A percentile compares a stretch with the other conserved stretches of the same genome.
Conservation (phyloP, 2,888 invertebrate species). For the Sphaerophoria rueppellii region DNA sequence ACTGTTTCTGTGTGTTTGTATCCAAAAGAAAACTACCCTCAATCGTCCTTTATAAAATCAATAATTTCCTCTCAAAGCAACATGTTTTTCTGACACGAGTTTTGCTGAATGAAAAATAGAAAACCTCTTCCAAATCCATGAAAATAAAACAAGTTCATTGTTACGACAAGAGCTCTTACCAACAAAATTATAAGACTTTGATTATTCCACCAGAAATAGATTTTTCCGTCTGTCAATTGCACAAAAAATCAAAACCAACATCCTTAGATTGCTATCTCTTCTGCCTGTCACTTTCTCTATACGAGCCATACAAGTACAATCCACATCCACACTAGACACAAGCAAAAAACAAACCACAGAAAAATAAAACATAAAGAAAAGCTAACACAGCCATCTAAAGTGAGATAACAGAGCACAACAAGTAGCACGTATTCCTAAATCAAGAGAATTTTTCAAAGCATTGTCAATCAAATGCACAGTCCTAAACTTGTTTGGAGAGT, state of each 20-base stretch:
- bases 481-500: constrained; percentile 54
- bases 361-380: neutral
- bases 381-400: constrained; percentile 10
- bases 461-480: constrained; percentile 69
- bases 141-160: neutral
- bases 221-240: constrained; percentile 42
- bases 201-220: constrained; percentile 24
- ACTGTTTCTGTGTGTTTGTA: too few relatives aligned
- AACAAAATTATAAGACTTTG: constrained; percentile 52
- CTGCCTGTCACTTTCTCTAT: constrained; percentile 3
- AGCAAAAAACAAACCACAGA: neutral
- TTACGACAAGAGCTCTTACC: constrained; percentile 22
- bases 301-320: neutral
- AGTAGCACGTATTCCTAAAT: constrained; percentile 42
- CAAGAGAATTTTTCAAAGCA: constrained; percentile 56
- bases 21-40: too few relatives aligned
- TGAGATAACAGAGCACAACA: constrained; percentile 56
- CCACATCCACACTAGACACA: neutral
- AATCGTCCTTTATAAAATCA: too few relatives aligned
- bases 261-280: constrained; percentile 37
- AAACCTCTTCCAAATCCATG: too few relatives aligned
- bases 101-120: too few relatives aligned
- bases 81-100: too few relatives aligned
- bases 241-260: constrained; percentile 34
- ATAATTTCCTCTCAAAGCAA: too few relatives aligned